Evolutionary conservation across 2,113 vertebrate species (phyloP).

Genomic region (Mus pahari): DNA sequence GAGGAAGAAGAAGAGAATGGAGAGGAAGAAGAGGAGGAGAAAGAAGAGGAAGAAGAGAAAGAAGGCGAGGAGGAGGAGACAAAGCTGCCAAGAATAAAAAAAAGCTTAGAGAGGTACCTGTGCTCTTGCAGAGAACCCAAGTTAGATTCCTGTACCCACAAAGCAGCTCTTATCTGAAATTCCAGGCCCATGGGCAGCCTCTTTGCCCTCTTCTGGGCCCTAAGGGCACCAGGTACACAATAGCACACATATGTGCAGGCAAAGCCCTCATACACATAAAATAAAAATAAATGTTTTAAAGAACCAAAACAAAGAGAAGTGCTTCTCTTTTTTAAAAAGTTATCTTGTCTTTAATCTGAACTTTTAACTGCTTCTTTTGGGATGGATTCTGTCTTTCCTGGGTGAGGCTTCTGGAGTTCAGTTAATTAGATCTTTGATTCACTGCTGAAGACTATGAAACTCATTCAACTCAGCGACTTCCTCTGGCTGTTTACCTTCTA

Average conservation of each 20-base stretch:
- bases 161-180: neutral
- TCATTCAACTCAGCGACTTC: neutral
- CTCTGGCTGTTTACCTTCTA: slow-evolving; percentile 31
- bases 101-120: neutral
- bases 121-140: neutral
- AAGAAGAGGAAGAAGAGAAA: too few relatives aligned
- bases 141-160: neutral
- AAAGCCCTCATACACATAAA: neutral
- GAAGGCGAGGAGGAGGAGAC: too few relatives aligned
- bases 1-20: fast-evolving
- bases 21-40: too few relatives aligned
- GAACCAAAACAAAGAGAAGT: neutral
- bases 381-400: neutral
- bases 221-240: neutral
- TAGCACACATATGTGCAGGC: too few relatives aligned
- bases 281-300: neutral
- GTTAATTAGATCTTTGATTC: neutral
- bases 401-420: neutral
- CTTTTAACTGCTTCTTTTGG: neutral
- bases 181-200: neutral
- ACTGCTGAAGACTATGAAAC: slow-evolving; percentile 3
- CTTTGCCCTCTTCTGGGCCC: neutral
- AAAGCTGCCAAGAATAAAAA: neutral
- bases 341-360: slow-evolving; percentile 18
- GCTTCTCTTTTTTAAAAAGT: neutral